Conservation (phyloP, 2,888 invertebrate genomes). For the Drosophila kambysellisi region DNA sequence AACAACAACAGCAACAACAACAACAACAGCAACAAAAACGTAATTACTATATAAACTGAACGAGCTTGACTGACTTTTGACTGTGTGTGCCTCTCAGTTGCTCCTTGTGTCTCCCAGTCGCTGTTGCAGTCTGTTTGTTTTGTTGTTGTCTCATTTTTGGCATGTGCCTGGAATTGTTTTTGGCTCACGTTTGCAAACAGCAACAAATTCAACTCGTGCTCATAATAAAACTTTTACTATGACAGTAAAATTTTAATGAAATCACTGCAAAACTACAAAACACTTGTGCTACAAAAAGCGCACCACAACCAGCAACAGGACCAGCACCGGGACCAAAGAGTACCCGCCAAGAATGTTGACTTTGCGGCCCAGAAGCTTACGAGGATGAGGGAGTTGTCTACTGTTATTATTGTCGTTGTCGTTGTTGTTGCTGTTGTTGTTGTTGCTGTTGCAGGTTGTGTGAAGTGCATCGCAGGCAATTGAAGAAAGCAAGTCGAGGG, state of each 20-base stretch:
- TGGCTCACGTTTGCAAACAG: constrained; percentile 59
- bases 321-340: constrained; percentile 6
- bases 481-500: constrained; percentile 26
- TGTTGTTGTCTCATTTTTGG: constrained; percentile 50
- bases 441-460: constrained; percentile 44
- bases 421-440: constrained; percentile 15
- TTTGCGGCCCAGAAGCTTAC: constrained; percentile 17
- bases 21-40: constrained; percentile 37
- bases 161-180: constrained; percentile 61
- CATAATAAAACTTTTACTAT: constrained; percentile 75
- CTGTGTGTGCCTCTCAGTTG: constrained; percentile 4
- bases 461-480: constrained; percentile 56
- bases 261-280: constrained; percentile 71
- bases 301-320: constrained; percentile 24
- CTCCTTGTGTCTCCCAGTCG: neutral
- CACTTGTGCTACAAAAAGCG: constrained; percentile 54
- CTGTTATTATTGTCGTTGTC: constrained; percentile 6
- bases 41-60: constrained; percentile 66
- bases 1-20: constrained; percentile 32
- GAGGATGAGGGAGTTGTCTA: constrained; percentile 22
- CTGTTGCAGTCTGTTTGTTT: constrained; percentile 20
- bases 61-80: constrained; percentile 52
- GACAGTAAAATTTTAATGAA: constrained; percentile 77
- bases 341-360: constrained; percentile 20
- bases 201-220: constrained; percentile 47